phyloP scores from a whole-genome alignment of 1,140 invertebrate species.

The Panonychus citri region DNA sequence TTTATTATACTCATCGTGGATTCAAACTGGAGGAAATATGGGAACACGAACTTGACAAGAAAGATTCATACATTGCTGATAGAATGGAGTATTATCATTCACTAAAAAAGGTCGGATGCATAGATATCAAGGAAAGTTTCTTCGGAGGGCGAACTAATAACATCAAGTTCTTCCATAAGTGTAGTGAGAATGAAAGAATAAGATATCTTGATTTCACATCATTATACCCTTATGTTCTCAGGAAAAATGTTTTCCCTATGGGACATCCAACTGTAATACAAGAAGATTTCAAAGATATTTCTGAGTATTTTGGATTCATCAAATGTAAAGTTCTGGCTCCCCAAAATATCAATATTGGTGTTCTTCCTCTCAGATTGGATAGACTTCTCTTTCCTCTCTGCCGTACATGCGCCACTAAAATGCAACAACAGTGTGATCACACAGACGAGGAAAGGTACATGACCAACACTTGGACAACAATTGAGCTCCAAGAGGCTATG shows the following conservation, averaged over 20 bases:
- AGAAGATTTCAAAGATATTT: slow-evolving; percentile 12
- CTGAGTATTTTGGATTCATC: slow-evolving; percentile 15
- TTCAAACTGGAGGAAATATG: too few relatives aligned
- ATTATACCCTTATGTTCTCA: background rate
- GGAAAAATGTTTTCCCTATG: background rate
- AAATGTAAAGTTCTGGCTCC: slow-evolving; percentile 14
- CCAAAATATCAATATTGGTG: slow-evolving; percentile 8
- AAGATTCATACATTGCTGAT: too few relatives aligned
- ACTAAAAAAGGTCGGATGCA: background rate
- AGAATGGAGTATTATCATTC: background rate
- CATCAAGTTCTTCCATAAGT: slow-evolving; percentile 16
- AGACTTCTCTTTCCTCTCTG: slow-evolving; percentile 16
- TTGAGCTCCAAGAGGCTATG: background rate
- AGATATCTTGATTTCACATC: slow-evolving; percentile 16
- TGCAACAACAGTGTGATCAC: too few relatives aligned
- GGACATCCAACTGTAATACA: slow-evolving; percentile 20
- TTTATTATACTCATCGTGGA: too few relatives aligned
- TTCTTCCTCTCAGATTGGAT: slow-evolving; percentile 6
- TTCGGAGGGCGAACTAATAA: slow-evolving; percentile 21
- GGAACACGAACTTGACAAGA: too few relatives aligned
- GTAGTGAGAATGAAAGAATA: slow-evolving; percentile 18
- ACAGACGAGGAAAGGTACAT: too few relatives aligned
- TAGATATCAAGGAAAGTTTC: slow-evolving; percentile 15
- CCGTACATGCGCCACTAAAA: slow-evolving; percentile 9
- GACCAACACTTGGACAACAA: too few relatives aligned